phyloP scores from a whole-genome alignment of 2,888 invertebrate species.

The Drosophila vallismaia region DNA sequence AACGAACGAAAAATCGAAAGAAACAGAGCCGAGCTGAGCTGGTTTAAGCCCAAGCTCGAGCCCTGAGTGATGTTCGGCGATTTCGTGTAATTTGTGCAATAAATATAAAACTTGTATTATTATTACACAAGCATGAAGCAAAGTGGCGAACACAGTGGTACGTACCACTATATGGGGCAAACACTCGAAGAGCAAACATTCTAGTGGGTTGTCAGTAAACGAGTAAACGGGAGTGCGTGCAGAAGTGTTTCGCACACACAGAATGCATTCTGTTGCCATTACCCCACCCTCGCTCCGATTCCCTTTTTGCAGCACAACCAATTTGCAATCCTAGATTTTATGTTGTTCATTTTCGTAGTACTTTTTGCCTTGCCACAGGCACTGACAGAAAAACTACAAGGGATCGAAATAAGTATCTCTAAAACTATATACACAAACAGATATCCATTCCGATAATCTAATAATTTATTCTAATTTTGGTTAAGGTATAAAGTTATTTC shows the following conservation, averaged over 20 bases:
- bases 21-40: constrained; percentile 12
- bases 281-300: constrained; percentile 14
- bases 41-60: not conserved
- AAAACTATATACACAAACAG: not conserved
- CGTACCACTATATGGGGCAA: not conserved
- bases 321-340: constrained; percentile 37
- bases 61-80: constrained; percentile 26
- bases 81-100: constrained; percentile 41
- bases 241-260: constrained; percentile 40
- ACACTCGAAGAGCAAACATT: constrained; percentile 5
- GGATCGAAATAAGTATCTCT: not conserved
- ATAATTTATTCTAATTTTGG: not conserved
- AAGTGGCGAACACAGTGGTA: not conserved
- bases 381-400: not conserved
- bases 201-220: constrained; percentile 23
- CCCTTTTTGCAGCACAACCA: constrained; percentile 15
- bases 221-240: constrained; percentile 8
- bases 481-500: not conserved
- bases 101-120: constrained; percentile 44
- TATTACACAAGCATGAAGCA: constrained; percentile 6
- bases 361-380: not conserved
- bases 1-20: constrained; percentile 11
- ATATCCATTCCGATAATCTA: no score
- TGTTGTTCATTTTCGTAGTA: constrained; percentile 14
- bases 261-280: constrained; percentile 35